Percentiles rank a stretch among this genome's conserved stretches.
Evolutionary conservation across 2,797 vertebrate species (phyloP).

Genomic region (Tinamus major): DNA sequence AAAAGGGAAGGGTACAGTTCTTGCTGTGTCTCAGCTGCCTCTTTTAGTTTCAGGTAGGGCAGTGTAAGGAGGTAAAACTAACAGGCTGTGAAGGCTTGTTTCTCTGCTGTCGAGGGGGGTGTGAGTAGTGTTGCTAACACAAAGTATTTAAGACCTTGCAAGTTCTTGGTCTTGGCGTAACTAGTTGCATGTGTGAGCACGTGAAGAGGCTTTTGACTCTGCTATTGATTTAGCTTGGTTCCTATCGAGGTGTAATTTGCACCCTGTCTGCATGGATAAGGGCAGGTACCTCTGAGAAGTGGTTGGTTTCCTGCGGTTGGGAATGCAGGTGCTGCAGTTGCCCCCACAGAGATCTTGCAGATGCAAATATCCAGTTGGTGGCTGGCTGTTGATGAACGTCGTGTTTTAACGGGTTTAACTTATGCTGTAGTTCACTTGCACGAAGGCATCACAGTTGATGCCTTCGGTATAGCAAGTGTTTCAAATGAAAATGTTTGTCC

Average conservation of each 20-base stretch:
- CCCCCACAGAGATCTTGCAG: not conserved
- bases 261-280: not conserved
- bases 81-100: not conserved
- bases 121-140: not conserved
- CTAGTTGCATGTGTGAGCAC: not conserved
- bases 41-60: not conserved
- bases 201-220: not conserved
- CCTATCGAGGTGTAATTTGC: not conserved
- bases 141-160: not conserved
- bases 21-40: not conserved
- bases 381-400: not conserved
- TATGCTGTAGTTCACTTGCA: constrained; percentile 2
- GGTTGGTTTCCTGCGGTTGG: not conserved
- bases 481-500: not conserved
- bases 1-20: not conserved
- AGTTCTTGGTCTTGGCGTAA: not conserved
- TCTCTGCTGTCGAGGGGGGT: not conserved
- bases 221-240: not conserved
- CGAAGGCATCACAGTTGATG: not conserved
- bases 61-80: not conserved
- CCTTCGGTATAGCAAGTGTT: not conserved
- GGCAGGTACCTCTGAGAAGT: not conserved
- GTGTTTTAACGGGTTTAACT: not conserved
- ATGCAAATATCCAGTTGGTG: constrained; percentile 6
- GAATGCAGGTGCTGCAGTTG: not conserved